Conservation (phyloP, 2,113 vertebrate species). For the Tupaia tana region DNA sequence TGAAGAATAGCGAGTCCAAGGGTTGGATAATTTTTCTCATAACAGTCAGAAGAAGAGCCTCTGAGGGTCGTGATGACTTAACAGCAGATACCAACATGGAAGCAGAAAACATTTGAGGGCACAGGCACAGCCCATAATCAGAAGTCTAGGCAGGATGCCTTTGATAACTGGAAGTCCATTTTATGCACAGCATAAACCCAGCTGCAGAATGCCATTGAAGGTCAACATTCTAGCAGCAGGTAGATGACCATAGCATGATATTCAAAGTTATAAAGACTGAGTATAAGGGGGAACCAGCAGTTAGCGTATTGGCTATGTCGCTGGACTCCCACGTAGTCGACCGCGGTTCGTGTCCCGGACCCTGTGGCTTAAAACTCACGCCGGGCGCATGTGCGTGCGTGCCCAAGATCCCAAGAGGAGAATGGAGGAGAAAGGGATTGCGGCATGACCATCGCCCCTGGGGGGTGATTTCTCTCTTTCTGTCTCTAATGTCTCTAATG, state of each 20-base stretch:
- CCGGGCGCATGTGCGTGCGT: too few species aligned
- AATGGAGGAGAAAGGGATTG: too few species aligned
- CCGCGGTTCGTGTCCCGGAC: too few species aligned
- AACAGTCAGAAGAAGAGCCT: not conserved
- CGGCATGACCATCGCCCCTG: too few species aligned
- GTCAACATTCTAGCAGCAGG: not conserved
- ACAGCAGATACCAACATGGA: not conserved
- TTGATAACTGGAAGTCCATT: not conserved
- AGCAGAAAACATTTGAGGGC: not conserved
- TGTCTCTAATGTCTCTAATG: too few species aligned
- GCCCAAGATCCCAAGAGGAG: too few species aligned
- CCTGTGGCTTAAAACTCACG: too few species aligned
- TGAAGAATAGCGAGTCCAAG: not conserved
- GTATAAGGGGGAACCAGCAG: too few species aligned
- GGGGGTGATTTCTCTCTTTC: too few species aligned
- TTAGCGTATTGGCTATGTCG: too few species aligned
- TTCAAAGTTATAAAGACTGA: not conserved
- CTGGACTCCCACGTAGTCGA: too few species aligned
- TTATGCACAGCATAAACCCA: not conserved
- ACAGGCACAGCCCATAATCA: not conserved
- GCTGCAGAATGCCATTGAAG: not conserved
- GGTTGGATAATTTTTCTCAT: not conserved
- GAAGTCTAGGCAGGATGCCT: not conserved
- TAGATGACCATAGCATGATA: not conserved
- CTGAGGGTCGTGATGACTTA: not conserved